A percentile compares a stretch with the other conserved stretches of the same genome.
phyloP scores from a whole-genome alignment of 1,140 invertebrate species.

The Philotrypesis tridentata region DNA sequence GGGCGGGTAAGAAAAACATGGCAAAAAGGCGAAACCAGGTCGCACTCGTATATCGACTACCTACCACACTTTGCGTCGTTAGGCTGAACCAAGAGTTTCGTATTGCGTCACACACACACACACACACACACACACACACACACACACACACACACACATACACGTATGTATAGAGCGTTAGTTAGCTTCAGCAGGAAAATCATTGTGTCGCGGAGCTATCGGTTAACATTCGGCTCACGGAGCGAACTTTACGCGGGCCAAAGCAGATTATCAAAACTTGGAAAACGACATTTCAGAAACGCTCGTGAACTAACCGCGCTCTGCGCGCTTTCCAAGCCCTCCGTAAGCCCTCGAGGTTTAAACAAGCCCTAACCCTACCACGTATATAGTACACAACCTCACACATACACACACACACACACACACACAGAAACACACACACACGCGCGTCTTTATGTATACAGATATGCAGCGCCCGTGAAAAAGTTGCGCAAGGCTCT shows the following conservation, averaged over 20 bases:
- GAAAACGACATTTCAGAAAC: slow-evolving; percentile 16
- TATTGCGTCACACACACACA: not conserved
- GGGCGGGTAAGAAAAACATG: too few species aligned
- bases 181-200: not conserved
- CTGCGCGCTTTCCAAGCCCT: not conserved
- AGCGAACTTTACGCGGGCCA: not conserved
- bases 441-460: too few species aligned
- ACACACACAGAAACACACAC: too few species aligned
- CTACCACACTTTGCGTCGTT: not conserved
- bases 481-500: too few species aligned
- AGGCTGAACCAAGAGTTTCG: not conserved
- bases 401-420: too few species aligned
- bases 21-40: not conserved
- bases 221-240: not conserved
- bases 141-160: too few species aligned
- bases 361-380: not conserved
- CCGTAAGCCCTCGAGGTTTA: not conserved
- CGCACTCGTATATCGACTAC: not conserved
- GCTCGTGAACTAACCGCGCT: not conserved
- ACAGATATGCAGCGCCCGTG: too few species aligned
- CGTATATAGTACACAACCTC: too few species aligned
- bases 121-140: too few species aligned
- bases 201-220: not conserved
- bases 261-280: slow-evolving; percentile 38
- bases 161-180: not conserved